These are phyloP conservation scores for Passer montanus DNA, from an alignment of 2,113 vertebrate species.

Conservation along the genomic window DNA sequence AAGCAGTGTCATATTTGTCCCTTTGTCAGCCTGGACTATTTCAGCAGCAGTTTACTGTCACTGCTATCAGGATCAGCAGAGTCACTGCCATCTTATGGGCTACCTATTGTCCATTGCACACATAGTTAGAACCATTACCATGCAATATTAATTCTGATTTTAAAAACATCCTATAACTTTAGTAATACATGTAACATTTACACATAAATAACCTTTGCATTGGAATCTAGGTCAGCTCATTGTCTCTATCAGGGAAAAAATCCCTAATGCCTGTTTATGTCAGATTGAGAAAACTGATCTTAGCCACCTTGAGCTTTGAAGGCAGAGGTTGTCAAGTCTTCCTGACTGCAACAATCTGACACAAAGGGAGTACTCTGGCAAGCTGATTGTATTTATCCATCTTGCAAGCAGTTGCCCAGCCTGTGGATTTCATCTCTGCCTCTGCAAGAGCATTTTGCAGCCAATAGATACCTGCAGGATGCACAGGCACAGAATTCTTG, in stretches of 20 bases:
- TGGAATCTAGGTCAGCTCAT: background rate
- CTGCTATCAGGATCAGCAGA: background rate
- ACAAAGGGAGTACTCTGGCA: background rate
- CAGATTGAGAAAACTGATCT: background rate
- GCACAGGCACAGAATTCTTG: background rate
- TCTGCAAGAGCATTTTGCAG: background rate
- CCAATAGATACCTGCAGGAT: background rate
- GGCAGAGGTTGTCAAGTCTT: background rate
- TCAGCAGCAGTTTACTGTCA: background rate
- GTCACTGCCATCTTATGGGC: background rate
- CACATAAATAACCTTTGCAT: constrained; percentile 3
- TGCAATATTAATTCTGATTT: background rate
- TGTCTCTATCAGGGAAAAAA: constrained; percentile 1
- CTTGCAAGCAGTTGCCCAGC: background rate
- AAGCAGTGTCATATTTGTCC: background rate
- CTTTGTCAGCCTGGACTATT: background rate
- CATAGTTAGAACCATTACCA: background rate
- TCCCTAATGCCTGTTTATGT: background rate
- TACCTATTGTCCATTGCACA: background rate
- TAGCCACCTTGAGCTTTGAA: background rate
- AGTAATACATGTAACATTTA: background rate
- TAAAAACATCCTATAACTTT: background rate
- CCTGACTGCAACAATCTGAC: background rate
- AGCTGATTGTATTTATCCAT: background rate
- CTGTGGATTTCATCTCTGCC: background rate